Evolutionary conservation across 2,113 vertebrate genomes (phyloP).

Genomic region (Garra rufa): DNA sequence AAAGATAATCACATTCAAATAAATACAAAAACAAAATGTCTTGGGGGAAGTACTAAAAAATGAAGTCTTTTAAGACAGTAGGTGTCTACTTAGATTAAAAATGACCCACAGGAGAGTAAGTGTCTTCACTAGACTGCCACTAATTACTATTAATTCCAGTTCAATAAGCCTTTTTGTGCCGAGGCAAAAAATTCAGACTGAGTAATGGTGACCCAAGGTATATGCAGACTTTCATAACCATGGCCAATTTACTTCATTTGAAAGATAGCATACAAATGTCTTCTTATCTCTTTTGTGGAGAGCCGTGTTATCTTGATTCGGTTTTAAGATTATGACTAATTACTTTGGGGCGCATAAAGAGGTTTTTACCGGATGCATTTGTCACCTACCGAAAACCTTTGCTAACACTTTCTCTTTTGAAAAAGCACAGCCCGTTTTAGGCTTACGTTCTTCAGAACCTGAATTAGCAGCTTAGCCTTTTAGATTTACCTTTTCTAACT

Average conservation of each 20-base stretch:
- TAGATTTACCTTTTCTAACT: neutral
- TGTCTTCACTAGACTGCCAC: slow-evolving; percentile 6
- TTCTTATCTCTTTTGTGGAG: slow-evolving; percentile 45
- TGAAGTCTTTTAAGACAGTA: neutral
- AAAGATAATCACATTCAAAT: neutral
- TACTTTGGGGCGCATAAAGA: slow-evolving; percentile 33
- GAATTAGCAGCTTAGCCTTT: neutral
- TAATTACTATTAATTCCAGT: slow-evolving; percentile 23
- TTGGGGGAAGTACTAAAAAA: neutral
- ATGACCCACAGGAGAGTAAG: neutral
- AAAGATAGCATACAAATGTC: slow-evolving; percentile 51
- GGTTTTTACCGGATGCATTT: neutral
- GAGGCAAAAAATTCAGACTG: neutral
- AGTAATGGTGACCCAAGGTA: slow-evolving; percentile 18
- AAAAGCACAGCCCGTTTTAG: neutral
- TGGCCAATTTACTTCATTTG: slow-evolving; percentile 44
- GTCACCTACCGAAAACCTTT: neutral
- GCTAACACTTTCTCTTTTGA: neutral
- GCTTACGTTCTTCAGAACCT: neutral
- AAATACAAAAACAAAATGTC: neutral
- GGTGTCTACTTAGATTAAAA: neutral
- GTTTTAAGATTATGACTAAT: slow-evolving; percentile 52
- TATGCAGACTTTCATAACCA: slow-evolving; percentile 22
- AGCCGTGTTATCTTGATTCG: slow-evolving; percentile 46
- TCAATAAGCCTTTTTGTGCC: slow-evolving; percentile 7